Percentiles rank a stretch among this genome's conserved stretches.
phyloP scores from a whole-genome alignment of 2,888 invertebrate species.

The Hypercompe scribonia region DNA sequence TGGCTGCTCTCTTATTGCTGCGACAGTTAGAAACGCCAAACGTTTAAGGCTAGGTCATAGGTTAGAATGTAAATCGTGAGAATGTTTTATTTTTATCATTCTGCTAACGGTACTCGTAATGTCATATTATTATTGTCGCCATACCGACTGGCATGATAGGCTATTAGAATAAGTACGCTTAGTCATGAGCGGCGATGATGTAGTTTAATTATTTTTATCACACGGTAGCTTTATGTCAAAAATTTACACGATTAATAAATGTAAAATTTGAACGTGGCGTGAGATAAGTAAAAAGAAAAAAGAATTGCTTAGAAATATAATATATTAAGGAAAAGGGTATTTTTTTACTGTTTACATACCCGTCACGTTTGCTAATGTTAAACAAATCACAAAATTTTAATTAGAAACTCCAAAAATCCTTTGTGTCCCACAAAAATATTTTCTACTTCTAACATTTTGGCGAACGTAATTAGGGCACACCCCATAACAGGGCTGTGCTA shows the following conservation, averaged over 20 bases:
- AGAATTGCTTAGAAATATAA: neutral
- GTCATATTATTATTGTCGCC: constrained; percentile 25
- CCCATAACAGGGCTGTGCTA: constrained; percentile 61
- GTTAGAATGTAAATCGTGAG: constrained; percentile 77
- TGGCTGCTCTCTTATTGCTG: constrained; percentile 68
- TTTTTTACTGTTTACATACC: neutral
- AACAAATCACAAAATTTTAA: constrained; percentile 12
- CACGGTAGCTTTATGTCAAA: neutral
- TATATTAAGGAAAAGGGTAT: neutral
- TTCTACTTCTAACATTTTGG: constrained; percentile 56
- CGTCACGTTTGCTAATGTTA: neutral
- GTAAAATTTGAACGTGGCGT: neutral
- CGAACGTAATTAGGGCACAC: constrained; percentile 82
- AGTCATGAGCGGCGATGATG: constrained; percentile 10
- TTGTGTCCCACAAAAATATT: constrained; percentile 29
- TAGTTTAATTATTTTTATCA: constrained; percentile 6
- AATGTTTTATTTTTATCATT: constrained; percentile 61
- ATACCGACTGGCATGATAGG: constrained; percentile 11
- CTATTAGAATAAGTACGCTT: constrained; percentile 13
- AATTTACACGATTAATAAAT: constrained; percentile 12
- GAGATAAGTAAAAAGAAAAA: neutral
- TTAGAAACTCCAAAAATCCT: constrained; percentile 8
- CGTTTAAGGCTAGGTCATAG: constrained; percentile 74
- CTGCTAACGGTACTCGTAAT: constrained; percentile 44
- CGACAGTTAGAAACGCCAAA: constrained; percentile 79